Base-by-base conservation (phyloP, 53 echinoderm and acorn worm genomes). In the Astropecten irregularis region DNA sequence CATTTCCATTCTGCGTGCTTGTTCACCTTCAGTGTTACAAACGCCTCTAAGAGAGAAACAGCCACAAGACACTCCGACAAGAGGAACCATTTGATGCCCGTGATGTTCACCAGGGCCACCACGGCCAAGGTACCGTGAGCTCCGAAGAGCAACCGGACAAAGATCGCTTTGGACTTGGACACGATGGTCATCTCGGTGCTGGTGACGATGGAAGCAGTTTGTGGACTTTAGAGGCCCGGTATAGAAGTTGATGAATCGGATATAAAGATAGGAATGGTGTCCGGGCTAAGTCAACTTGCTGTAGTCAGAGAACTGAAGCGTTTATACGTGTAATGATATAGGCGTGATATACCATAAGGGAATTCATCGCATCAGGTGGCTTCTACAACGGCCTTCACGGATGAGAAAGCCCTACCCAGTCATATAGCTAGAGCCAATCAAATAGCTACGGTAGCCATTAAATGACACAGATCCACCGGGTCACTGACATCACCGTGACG, bases 1-100 rank as follows among this genome's bases (percentile, higher is more conserved):
- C 93, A 93, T 77, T 90, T 93, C 93, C 93, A 93, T 69, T 93
- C 93, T 0, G 86, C 93, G 53, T 63, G 83, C 63, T 73, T 73
- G 54, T 84, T 93, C 48, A 88, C 76, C 32, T 87, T 90, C 22
- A 93, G 66, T 3, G 93, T 93, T 38, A 93, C 54, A 59, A 86
- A 65, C 9, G 86, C 60, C 63, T 93, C 93, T 15, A 90, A 39
- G 22, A 69, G 26, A 0, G 85, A 88, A 4, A 85, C 66, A 11
- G 66, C 28, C 16, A 85, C 53, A 9, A 85, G 76, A 53, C 86
- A 73, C 26, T 85, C 86, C 0, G 86, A 74, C 37, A 85, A 40
- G 48, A 53, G 9, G 54, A 74, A 85, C 71, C 70, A 85, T 34
- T 55, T 46, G n/a, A 64, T 14, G 27, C 64, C 40, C n/a, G 86